These are phyloP conservation scores for Oncorhynchus mykiss DNA, from an alignment of 2,113 vertebrate species.

Conservation along the genomic window DNA sequence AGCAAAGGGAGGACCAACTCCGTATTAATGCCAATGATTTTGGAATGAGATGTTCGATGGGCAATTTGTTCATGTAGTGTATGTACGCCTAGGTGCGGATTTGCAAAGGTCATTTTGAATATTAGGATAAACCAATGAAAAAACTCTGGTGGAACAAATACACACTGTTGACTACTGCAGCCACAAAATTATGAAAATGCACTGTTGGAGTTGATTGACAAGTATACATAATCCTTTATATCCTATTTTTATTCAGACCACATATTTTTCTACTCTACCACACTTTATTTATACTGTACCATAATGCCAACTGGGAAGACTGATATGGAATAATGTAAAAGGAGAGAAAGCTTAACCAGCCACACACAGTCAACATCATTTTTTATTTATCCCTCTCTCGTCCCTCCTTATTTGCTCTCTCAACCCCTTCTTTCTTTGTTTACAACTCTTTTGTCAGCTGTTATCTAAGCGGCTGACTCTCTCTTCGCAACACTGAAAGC, in stretches of 20 bases:
- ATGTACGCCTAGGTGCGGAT: neutral
- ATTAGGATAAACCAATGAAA: neutral
- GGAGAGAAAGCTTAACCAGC: neutral
- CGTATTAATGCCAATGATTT: too few relatives aligned
- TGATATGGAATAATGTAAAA: too few relatives aligned
- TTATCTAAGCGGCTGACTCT: neutral
- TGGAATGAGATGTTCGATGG: too few relatives aligned
- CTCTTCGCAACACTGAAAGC: constrained; percentile 2
- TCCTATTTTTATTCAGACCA: neutral
- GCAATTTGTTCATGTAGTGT: neutral
- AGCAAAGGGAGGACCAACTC: too few relatives aligned
- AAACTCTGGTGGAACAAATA: neutral
- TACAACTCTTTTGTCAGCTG: constrained; percentile 11
- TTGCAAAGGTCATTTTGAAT: neutral
- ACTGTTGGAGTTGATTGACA: neutral
- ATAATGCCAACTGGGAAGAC: neutral
- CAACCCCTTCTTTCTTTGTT: neutral
- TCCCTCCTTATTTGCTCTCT: constrained; percentile 3
- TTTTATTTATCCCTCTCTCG: neutral
- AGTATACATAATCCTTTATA: neutral
- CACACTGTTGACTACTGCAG: constrained; percentile 7
- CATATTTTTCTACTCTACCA: neutral
- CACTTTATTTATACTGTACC: neutral
- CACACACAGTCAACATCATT: neutral
- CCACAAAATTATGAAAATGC: neutral